phyloP scores from a whole-genome alignment of 2,888 invertebrate genomes.

The Latheticus oryzae region DNA sequence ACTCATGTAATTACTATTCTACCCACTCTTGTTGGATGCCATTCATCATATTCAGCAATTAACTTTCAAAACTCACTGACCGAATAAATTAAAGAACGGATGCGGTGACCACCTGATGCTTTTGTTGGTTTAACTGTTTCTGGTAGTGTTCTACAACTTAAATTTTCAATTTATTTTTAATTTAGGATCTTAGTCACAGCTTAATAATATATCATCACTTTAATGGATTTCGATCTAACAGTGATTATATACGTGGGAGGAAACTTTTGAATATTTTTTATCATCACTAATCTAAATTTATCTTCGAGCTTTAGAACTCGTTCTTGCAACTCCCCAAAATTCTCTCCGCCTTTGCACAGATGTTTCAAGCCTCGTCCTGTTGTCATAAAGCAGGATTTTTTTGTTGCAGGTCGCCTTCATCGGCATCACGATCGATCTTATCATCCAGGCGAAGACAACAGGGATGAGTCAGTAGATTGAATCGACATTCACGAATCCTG shows the following conservation, averaged over 20 bases:
- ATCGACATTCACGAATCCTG: conserved; percentile 44
- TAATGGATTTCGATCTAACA: too few species aligned
- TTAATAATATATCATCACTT: too few species aligned
- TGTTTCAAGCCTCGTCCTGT: too few species aligned
- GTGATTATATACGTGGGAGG: too few species aligned
- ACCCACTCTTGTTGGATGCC: conserved; percentile 48
- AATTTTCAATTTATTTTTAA: conserved; percentile 23
- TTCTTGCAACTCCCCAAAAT: too few species aligned
- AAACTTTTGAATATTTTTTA: too few species aligned
- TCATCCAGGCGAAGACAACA: conserved; percentile 43
- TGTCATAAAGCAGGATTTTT: too few species aligned
- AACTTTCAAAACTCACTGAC: conserved; percentile 54
- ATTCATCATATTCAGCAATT: conserved; percentile 55
- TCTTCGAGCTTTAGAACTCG: too few species aligned
- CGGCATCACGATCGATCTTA: conserved; percentile 47
- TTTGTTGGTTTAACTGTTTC: conserved; percentile 5
- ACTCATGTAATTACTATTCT: conserved; percentile 51
- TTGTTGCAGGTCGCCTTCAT: conserved; percentile 49
- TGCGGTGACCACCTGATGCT: conserved; percentile 51
- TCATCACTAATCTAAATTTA: too few species aligned
- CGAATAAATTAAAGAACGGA: conserved; percentile 49
- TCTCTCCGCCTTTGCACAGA: too few species aligned
- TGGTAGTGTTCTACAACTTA: conserved; percentile 6
- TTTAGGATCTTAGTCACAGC: conserved; percentile 3
- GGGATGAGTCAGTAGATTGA: conserved; percentile 48